Percentiles rank a stretch among this genome's conserved stretches.
These are phyloP conservation scores for Oxygymnocypris stewartii DNA, from an alignment of 2,113 vertebrate genomes.

Conservation along the genomic window DNA sequence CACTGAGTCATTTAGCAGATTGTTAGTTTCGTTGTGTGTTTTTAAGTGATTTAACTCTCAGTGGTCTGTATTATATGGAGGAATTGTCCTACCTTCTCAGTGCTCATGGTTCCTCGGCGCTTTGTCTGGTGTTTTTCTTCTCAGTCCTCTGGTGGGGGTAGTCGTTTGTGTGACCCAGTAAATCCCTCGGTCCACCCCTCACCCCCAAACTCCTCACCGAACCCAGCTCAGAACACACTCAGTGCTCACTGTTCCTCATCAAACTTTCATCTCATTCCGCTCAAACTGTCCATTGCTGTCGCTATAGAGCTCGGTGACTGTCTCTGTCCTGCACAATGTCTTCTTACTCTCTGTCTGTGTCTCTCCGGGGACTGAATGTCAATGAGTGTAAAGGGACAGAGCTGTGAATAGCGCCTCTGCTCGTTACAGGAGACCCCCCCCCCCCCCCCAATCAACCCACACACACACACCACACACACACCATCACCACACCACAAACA, in stretches of 20 bases:
- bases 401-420: constrained; percentile 69
- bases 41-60: background rate
- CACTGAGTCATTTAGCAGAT: background rate
- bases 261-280: background rate
- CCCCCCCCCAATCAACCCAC: no score
- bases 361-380: constrained; percentile 78
- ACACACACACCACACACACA: no score
- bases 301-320: constrained; percentile 5
- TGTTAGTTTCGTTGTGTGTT: background rate
- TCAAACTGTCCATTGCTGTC: background rate
- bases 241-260: constrained; percentile 71
- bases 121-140: constrained; percentile 61
- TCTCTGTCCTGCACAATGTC: constrained; percentile 50
- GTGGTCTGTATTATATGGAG: no score
- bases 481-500: no score
- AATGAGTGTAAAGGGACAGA: constrained; percentile 76
- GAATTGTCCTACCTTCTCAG: constrained; percentile 29
- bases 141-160: constrained; percentile 71
- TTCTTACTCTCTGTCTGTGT: constrained; percentile 57
- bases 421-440: constrained; percentile 37
- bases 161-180: constrained; percentile 70
- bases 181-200: constrained; percentile 63
- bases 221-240: constrained; percentile 70
- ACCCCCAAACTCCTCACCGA: constrained; percentile 53
- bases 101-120: constrained; percentile 58